Base-by-base conservation (phyloP, 1,140 invertebrate genomes). In the Rhagoletis zephyria region DNA sequence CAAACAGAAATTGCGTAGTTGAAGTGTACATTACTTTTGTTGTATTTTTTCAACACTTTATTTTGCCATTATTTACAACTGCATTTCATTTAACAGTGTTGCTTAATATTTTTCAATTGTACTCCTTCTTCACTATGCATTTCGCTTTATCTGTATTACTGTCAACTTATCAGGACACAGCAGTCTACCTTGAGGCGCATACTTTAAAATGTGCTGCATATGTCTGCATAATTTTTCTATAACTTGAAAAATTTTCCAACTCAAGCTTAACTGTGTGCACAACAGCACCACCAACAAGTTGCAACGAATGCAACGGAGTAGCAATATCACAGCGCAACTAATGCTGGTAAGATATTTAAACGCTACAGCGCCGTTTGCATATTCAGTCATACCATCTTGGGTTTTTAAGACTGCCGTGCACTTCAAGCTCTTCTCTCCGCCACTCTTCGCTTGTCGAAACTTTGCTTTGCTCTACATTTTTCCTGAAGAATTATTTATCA, bases 161-260 rank as follows among this genome's bases (percentile, higher is more conserved):
- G 45, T 48, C 45, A 30, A 74, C 45, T 48, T 74, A 7, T 74
- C 48, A 51, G 30, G 30, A 30, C 30, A 30, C 30, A 51, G 45
- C 48, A 74, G 70, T 51, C 45, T 74, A 74, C 70, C 14, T 74
- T 4, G 12, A 74, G 40, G 70, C 70, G 70, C 70, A 74, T 30
- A 2, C 4, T 74, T 74, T 74, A 48, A 30, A 74, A 74, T 51
- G 48, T 74, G 40, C 45, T 16, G 14, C 70, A 48, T 74, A 74
- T 30, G 30, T 30, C 30, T 30, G 30, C 30, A 30, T 48, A 30
- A 30, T 48, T 16, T 51, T 1, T 3, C 48, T 74, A 74, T 48
- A 40, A 74, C 70, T 74, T 45, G 14, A 5, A 2, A 48, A n/a
- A 45, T 74, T 48, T 10, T 6, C 4, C 45, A 74, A 74, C 40